These are phyloP conservation scores for Falco novaeseelandiae DNA, from an alignment of 2,797 vertebrate species.

Conservation along the genomic window DNA sequence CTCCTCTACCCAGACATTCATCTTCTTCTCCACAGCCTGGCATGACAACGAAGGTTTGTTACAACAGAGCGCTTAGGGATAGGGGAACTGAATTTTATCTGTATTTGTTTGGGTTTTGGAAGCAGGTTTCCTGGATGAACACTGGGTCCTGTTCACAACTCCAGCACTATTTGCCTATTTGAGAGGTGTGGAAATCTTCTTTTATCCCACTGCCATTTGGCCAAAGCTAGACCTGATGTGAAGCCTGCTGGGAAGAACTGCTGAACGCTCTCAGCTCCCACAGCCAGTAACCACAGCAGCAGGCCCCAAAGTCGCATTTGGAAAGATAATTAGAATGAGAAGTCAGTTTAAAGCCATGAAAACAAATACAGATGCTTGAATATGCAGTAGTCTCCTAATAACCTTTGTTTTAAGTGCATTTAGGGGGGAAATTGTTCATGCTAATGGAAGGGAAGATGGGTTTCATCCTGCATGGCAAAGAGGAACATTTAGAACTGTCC, in stretches of 20 bases:
- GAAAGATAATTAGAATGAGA: constrained; percentile 47
- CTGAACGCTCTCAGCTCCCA: not conserved
- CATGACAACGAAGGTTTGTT: constrained; percentile 52
- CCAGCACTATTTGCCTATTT: not conserved
- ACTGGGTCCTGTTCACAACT: not conserved
- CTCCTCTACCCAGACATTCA: constrained; percentile 83
- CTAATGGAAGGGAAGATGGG: constrained; percentile 71
- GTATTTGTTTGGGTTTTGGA: not conserved
- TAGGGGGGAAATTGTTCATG: constrained; percentile 64
- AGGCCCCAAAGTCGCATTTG: constrained; percentile 37
- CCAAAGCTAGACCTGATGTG: not conserved
- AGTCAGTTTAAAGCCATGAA: constrained; percentile 60
- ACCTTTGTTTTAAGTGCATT: constrained; percentile 72
- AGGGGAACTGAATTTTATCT: not conserved
- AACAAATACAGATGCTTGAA: constrained; percentile 66
- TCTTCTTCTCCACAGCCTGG: constrained; percentile 81
- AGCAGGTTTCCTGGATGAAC: not conserved
- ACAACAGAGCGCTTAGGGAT: not conserved
- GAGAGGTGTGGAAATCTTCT: not conserved
- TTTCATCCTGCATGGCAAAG: constrained; percentile 64
- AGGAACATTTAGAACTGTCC: constrained; percentile 60
- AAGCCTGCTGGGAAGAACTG: constrained; percentile 19
- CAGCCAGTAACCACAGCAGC: constrained; percentile 14
- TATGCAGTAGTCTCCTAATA: constrained; percentile 67
- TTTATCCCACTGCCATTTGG: not conserved